These are phyloP conservation scores for Eupelmus urozonus DNA, from an alignment of 2,888 invertebrate genomes.

Conservation along the genomic window DNA sequence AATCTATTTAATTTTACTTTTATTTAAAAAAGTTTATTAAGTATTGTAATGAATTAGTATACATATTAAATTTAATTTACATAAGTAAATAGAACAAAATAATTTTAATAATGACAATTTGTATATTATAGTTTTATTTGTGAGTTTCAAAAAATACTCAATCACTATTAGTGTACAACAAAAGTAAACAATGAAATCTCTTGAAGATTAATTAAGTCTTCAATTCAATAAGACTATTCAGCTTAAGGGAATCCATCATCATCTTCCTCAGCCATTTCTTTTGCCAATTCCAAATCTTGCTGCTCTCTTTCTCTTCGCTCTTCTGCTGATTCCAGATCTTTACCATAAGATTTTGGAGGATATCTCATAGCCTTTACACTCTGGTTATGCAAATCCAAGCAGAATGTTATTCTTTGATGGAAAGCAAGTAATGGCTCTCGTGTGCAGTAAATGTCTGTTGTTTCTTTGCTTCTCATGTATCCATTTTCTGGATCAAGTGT, in stretches of 20 bases:
- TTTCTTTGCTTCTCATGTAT: constrained; percentile 98
- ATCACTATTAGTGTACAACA: constrained; percentile 54
- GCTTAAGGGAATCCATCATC: constrained; percentile 89
- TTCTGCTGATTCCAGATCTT: constrained; percentile 97
- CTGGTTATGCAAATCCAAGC: constrained; percentile 98
- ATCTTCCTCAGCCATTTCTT: constrained; percentile 99
- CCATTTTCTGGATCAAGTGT: constrained; percentile 96
- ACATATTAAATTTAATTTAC: neutral
- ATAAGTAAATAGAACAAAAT: constrained; percentile 29
- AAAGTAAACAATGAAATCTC: constrained; percentile 49
- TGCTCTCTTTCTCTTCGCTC: constrained; percentile 97
- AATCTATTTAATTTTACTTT: constrained; percentile 13
- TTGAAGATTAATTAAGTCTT: constrained; percentile 39
- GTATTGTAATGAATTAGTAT: neutral
- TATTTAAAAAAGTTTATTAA: constrained; percentile 4
- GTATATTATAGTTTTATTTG: constrained; percentile 51
- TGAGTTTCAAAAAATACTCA: constrained; percentile 52
- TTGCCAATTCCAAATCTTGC: constrained; percentile 98
- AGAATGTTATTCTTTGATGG: constrained; percentile 97
- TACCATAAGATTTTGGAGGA: constrained; percentile 98
- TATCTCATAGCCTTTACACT: constrained; percentile 99
- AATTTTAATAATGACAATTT: constrained; percentile 32
- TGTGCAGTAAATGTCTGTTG: constrained; percentile 97
- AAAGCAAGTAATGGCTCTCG: constrained; percentile 97
- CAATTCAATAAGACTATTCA: constrained; percentile 38